phyloP scores from a whole-genome alignment of 92 coral and sea anemone genomes.

The Zoanthus sansibaricus region DNA sequence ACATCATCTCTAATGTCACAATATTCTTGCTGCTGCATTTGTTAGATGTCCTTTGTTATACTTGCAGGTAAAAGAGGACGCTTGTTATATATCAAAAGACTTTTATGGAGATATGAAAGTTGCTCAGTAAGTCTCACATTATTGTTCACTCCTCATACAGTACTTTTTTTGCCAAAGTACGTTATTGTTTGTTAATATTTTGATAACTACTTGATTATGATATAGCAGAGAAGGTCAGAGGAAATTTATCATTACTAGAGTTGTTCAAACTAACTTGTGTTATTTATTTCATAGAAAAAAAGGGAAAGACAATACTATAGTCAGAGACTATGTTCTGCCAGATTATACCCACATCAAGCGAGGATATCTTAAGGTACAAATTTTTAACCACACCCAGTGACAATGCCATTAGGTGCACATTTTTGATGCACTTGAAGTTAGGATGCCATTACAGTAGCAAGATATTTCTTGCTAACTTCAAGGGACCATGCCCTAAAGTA shows the following conservation, averaged over 20 bases:
- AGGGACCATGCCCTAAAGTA: no score
- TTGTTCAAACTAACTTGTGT: no score
- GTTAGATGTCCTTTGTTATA: neutral
- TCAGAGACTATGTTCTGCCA: conserved; percentile 92
- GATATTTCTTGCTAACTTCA: neutral
- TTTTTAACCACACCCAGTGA: neutral
- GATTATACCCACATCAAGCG: conserved; percentile 96
- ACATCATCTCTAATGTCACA: no score
- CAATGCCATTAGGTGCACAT: no score
- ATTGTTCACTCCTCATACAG: no score
- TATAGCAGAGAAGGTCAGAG: no score
- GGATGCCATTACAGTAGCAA: no score
- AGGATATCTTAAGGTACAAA: conserved; percentile 91
- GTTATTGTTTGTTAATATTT: no score
- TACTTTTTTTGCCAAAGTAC: no score
- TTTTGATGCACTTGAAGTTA: no score
- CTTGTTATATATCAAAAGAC: conserved; percentile 87
- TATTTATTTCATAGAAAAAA: conserved; percentile 63
- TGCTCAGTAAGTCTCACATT: conserved; percentile 68
- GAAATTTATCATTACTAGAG: no score
- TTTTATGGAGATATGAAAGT: conserved; percentile 86
- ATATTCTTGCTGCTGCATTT: neutral
- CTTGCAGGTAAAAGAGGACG: conserved; percentile 92
- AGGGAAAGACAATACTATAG: conserved; percentile 85
- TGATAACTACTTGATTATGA: no score